Base-by-base conservation (phyloP, 2,797 vertebrate genomes). In the Urocyon cinereoargenteus region DNA sequence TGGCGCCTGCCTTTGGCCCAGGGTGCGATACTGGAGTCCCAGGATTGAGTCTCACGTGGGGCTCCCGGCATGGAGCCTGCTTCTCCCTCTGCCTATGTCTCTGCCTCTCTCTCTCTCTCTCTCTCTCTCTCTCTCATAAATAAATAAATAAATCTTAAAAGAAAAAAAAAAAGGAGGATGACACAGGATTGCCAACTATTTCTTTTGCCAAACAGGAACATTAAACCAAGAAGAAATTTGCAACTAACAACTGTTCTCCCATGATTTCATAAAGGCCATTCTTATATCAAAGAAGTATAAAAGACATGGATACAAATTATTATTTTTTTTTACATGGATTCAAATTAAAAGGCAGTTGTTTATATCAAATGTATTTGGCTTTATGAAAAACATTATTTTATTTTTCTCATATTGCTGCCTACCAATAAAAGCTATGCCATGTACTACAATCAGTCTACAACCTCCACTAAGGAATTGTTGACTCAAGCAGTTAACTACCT, bases 221-320 rank as follows among this genome's bases (percentile, higher is more conserved):
- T 84, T 75, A 94, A 94, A 91, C 64, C 22, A 86, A 88, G 31
- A 87, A 73, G 72, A 84, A 87, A 64, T 84, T 64, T 90, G n/a
- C 34, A 91, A 64, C 34, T 83, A 91, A 92, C 28, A 94, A 14
- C 36, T 45, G 15, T 86, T 91, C 45, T 59, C 40, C 24, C 36
- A 87, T 3, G 26, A 78, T 68, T 93, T 93, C 40, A 91, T 81
- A 78, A 88, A 93, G n/a, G 75, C n/a, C 34, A 84, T 40, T 73
- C 81, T 81, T 87, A 92, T 3, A 81, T 85, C 18, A 86, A 61
- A 70, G 12, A 81, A 68, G 64, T 40, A 72, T 36, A 78, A 94
- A 96, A 92, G 19, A 79, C 22, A 86, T 31, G 28, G 83, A 86
- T 59, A 89, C n/a, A 94, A 64, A 64, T 40, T 59, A 90, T 40